phyloP scores from a whole-genome alignment of 2,888 invertebrate species.

The Epicampocera succincta region DNA sequence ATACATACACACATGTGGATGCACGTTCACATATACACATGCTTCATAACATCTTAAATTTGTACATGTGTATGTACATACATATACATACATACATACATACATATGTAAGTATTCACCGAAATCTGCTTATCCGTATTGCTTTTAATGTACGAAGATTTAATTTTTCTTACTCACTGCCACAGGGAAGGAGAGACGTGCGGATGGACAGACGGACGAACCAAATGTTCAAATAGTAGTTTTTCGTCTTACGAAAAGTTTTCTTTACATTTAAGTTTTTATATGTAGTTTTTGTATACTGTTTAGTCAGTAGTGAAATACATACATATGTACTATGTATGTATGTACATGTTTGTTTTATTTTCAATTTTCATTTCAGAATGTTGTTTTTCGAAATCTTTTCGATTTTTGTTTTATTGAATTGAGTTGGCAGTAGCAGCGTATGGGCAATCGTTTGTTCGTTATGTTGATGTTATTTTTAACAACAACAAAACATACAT shows the following conservation, averaged over 20 bases:
- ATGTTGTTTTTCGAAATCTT: conserved; percentile 43
- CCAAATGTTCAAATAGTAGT: conserved; percentile 6
- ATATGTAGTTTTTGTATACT: conserved; percentile 32
- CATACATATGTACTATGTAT: too few species aligned
- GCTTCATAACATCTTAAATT: too few species aligned
- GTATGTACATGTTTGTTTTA: conserved; percentile 46
- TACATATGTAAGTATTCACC: too few species aligned
- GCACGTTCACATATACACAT: too few species aligned
- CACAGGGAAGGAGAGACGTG: neutral
- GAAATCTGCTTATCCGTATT: conserved; percentile 33
- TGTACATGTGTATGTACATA: neutral
- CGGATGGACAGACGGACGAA: neutral
- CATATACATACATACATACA: neutral
- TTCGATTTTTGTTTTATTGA: conserved; percentile 27
- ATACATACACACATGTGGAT: neutral
- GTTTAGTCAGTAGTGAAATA: conserved; percentile 54
- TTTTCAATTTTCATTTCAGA: conserved; percentile 26
- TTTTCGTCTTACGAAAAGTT: neutral
- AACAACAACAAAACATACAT: conserved; percentile 10
- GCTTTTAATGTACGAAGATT: conserved; percentile 26
- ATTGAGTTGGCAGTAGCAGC: conserved; percentile 27
- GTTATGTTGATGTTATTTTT: conserved; percentile 48
- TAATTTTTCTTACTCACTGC: conserved; percentile 26
- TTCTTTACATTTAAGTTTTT: conserved; percentile 35
- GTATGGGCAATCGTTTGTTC: conserved; percentile 11